A percentile compares a stretch with the other conserved stretches of the same genome.
phyloP scores from a whole-genome alignment of 2,113 vertebrate genomes.

The Tenrec ecaudatus region DNA sequence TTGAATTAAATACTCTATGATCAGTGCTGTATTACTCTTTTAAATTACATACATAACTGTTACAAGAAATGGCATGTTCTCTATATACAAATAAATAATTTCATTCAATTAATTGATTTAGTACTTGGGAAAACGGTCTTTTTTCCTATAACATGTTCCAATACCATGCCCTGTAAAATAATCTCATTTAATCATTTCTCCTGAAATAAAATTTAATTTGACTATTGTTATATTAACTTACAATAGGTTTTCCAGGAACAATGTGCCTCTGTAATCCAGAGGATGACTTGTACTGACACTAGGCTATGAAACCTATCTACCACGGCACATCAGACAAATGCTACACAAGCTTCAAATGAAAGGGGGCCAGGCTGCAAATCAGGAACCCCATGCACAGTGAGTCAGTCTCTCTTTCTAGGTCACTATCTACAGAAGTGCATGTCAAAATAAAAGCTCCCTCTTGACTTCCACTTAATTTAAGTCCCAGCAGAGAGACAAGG shows the following conservation, averaged over 20 bases:
- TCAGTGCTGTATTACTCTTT: not conserved
- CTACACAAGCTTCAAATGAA: not conserved
- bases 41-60: not conserved
- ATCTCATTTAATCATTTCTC: not conserved
- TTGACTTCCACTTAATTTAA: conserved; percentile 59
- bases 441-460: conserved; percentile 58
- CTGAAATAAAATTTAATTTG: conserved; percentile 54
- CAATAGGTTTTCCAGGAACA: conserved; percentile 34
- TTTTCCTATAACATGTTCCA: not conserved
- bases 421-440: conserved; percentile 38
- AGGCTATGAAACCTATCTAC: not conserved
- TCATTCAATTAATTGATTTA: conserved; percentile 6
- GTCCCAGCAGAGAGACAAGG: conserved; percentile 54
- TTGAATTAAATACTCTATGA: not conserved
- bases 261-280: not conserved
- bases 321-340: conserved; percentile 15
- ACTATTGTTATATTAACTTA: conserved; percentile 56
- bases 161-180: conserved; percentile 24
- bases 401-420: conserved; percentile 53
- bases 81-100: not conserved
- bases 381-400: not conserved
- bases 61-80: not conserved
- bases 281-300: conserved; percentile 19
- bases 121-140: not conserved
- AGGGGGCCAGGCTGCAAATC: conserved; percentile 56